Base-by-base conservation (phyloP, 2,113 vertebrate species). In the Lanius collurio region DNA sequence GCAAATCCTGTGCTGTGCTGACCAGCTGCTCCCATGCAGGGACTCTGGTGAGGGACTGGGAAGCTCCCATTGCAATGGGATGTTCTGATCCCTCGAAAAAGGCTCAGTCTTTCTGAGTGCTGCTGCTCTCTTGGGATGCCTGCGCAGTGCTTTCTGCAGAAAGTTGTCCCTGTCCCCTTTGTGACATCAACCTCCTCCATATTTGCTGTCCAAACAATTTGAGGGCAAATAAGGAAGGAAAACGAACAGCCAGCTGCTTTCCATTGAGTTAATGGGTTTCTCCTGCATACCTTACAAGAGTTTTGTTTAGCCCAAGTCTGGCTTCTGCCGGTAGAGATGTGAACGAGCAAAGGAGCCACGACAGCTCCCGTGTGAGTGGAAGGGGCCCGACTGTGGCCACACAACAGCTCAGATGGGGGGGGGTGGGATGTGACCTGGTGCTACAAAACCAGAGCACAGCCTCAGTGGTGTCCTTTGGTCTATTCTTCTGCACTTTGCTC, bases 101-200 rank as follows among this genome's bases (percentile, higher is more conserved):
- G 23, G 28, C 39, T 53, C 55, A 3, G 41, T 24, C 24, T 15
- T 30, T 35, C 2, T 15, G 26, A 41, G 50, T 7, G 33, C 30
- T 63, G 42, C 76, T 81, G 37, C 15, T 47, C 18, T 39, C 73
- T 55, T 2, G 0, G 55, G 42, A 49, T 39, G 73, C 23, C 13
- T 19, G 13, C 8, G 47, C 64, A 24, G 15, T 0, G 1, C 67
- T 44, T 42, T 42, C 47, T 8, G 28, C 49, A 44, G 52, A 26
- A 67, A 68, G 26, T 12, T 11, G 8, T 52, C 53, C 35, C 59
- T 10, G 13, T 16, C 49, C 23, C 33, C 28, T 79, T 22, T 3
- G 4, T 3, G 0, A 0, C 12, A 7, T 5, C 1, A 1, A 42
- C 37, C 57, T 59, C 37, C 42, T 11, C 7, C 12, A 0, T 16